Evolutionary conservation across 1,140 invertebrate genomes (phyloP).

Genomic region (Aphelinus certus): DNA sequence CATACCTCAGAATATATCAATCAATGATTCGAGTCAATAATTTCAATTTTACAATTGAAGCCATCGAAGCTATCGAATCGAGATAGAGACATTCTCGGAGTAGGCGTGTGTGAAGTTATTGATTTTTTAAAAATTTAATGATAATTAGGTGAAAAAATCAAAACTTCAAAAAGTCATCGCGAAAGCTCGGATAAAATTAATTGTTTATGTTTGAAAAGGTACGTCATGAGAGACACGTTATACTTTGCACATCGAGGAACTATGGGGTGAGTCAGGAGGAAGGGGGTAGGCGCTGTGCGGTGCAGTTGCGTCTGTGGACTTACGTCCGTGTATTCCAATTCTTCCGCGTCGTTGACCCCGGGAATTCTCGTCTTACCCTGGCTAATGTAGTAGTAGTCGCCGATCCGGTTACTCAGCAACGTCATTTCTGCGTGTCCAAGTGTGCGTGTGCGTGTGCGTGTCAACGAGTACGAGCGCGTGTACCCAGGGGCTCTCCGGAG

Average conservation of each 20-base stretch:
- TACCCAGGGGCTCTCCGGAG: background rate
- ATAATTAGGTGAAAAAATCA: too few species aligned
- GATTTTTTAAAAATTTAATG: too few species aligned
- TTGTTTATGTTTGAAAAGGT: too few species aligned
- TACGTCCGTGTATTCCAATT: slow-evolving; percentile 93
- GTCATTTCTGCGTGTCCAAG: slow-evolving; percentile 75
- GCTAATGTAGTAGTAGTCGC: slow-evolving; percentile 88
- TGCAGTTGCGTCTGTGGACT: slow-evolving; percentile 66
- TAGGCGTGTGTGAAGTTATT: too few species aligned
- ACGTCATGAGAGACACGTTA: slow-evolving; percentile 1
- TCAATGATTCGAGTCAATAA: too few species aligned
- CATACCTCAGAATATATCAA: too few species aligned
- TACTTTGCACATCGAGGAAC: slow-evolving; percentile 10
- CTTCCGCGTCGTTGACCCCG: slow-evolving; percentile 92
- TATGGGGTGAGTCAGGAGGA: slow-evolving; percentile 19
- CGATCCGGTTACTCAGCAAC: slow-evolving; percentile 83
- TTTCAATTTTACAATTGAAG: too few species aligned
- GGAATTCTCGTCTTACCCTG: slow-evolving; percentile 93
- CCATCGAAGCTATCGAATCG: too few species aligned
- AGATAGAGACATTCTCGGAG: too few species aligned
- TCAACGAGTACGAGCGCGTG: background rate
- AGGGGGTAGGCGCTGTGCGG: slow-evolving; percentile 40
- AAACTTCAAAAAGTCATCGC: too few species aligned
- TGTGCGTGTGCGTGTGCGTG: slow-evolving; percentile 1
- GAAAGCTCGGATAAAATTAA: too few species aligned